These are phyloP conservation scores for Cheilosia variabilis DNA, from an alignment of 2,888 invertebrate species.

Conservation along the genomic window DNA sequence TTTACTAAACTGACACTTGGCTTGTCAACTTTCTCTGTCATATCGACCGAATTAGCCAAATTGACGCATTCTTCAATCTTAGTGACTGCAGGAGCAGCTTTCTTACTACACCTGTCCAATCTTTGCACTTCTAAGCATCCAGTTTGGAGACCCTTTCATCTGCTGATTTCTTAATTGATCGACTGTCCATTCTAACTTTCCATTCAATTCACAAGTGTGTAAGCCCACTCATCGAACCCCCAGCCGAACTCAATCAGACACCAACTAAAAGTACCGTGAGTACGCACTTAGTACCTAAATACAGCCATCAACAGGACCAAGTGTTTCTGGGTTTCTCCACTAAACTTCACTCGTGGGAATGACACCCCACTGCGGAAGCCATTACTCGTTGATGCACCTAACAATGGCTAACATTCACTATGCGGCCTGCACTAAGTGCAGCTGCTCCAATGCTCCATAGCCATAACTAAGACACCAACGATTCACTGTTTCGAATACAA, in stretches of 20 bases:
- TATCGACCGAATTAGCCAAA: too few relatives aligned
- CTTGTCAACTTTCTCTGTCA: too few relatives aligned
- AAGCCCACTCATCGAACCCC: neutral
- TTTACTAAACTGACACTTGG: too few relatives aligned
- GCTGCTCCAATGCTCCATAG: constrained; percentile 63
- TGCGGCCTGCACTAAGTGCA: constrained; percentile 3
- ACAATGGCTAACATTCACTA: constrained; percentile 49
- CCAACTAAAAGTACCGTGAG: constrained; percentile 4
- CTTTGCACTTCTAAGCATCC: too few relatives aligned
- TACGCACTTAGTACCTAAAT: constrained; percentile 33
- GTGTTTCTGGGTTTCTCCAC: constrained; percentile 36
- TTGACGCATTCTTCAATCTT: too few relatives aligned
- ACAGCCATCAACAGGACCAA: constrained; percentile 36
- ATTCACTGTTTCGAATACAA: constrained; percentile 12
- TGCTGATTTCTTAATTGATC: too few relatives aligned
- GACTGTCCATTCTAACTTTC: too few relatives aligned
- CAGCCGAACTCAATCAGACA: neutral
- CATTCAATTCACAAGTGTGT: too few relatives aligned
- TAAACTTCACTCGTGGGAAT: constrained; percentile 5
- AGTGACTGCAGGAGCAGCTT: too few relatives aligned
- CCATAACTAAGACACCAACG: constrained; percentile 15
- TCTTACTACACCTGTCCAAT: too few relatives aligned
- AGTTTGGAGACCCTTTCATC: too few relatives aligned
- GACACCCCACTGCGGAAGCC: constrained; percentile 52
- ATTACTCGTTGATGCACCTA: constrained; percentile 22